Evolutionary conservation across 2,797 vertebrate species (phyloP).

Genomic region (Neosilurus hyrtlii): DNA sequence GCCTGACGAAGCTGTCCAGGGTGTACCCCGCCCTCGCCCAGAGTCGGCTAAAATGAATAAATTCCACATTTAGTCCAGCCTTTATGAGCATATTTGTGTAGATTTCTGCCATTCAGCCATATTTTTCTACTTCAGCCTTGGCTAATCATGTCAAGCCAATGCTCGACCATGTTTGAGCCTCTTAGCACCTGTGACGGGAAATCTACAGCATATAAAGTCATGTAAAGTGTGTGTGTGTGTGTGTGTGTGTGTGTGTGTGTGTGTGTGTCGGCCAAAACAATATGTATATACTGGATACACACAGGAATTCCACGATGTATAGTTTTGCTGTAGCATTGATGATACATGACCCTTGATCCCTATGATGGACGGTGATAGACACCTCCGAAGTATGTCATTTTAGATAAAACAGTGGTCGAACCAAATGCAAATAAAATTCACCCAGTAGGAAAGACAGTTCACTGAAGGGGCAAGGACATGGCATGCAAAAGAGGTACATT

Average conservation of each 20-base stretch:
- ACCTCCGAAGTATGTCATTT: not conserved
- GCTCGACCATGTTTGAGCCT: no score
- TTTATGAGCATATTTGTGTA: not conserved
- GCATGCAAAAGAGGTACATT: conserved; percentile 14
- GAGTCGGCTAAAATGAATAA: no score
- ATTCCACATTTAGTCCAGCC: not conserved
- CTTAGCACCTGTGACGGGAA: not conserved
- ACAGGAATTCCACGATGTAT: not conserved
- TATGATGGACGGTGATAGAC: not conserved
- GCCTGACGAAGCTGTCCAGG: no score
- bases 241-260: no score
- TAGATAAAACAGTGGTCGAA: not conserved
- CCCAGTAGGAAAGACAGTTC: not conserved
- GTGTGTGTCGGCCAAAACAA: no score
- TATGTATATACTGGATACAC: not conserved
- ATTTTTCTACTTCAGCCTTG: no score
- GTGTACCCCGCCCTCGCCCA: no score
- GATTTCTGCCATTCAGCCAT: not conserved
- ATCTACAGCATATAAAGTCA: not conserved
- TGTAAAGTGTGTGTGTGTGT: no score
- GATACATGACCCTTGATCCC: not conserved
- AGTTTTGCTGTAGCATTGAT: not conserved
- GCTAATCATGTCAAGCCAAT: no score
- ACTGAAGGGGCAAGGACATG: not conserved
- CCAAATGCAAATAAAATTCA: not conserved